phyloP scores from a whole-genome alignment of 2,113 vertebrate genomes.

The Dicerorhinus sumatrensis region DNA sequence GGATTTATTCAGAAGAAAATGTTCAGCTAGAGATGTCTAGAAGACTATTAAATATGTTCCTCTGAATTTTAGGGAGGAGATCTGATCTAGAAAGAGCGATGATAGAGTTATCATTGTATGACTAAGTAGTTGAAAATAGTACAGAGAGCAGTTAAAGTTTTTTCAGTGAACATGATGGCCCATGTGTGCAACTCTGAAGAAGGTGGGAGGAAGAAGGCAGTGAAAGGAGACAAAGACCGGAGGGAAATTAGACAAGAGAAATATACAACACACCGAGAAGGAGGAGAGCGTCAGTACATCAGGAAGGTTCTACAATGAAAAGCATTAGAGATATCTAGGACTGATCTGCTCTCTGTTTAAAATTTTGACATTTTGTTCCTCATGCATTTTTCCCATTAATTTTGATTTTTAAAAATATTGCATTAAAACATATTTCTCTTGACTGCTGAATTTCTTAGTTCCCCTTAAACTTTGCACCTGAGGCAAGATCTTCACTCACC shows the following conservation, averaged over 20 bases:
- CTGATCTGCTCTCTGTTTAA: background rate
- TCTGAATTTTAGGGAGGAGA: background rate
- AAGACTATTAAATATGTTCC: background rate
- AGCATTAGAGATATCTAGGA: background rate
- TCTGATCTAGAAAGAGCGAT: background rate
- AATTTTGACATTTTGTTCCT: background rate
- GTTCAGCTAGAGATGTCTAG: background rate
- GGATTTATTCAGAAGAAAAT: background rate
- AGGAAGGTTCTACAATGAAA: background rate
- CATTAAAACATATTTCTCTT: background rate
- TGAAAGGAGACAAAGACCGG: background rate
- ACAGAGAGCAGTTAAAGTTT: background rate
- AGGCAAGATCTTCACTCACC: accelerated
- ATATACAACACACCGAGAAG: accelerated
- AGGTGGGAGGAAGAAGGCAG: background rate
- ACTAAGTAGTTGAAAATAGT: background rate
- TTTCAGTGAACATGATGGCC: background rate
- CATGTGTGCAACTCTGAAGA: too few species aligned
- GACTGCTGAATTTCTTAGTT: too few species aligned
- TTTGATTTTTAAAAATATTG: background rate
- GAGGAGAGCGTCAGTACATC: background rate
- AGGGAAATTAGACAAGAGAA: background rate
- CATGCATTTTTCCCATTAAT: background rate
- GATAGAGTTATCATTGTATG: background rate
- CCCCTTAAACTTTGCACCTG: background rate